Evolutionary conservation across 2,797 vertebrate species (phyloP).

Genomic region (Neosilurus hyrtlii): DNA sequence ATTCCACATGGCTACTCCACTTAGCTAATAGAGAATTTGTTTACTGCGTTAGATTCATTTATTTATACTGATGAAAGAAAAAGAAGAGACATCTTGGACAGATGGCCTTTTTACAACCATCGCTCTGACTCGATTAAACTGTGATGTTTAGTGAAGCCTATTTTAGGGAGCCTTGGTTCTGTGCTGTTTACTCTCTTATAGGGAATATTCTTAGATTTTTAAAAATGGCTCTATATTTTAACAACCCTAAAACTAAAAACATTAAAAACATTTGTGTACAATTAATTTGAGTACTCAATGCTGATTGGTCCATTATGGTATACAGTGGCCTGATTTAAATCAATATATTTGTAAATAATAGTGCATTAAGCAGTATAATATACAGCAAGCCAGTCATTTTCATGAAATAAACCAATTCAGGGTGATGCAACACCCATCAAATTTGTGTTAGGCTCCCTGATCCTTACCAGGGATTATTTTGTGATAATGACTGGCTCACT

Average conservation of each 20-base stretch:
- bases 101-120: not conserved
- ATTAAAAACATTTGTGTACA: not conserved
- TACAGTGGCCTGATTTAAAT: no score
- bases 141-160: not conserved
- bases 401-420: no score
- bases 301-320: no score
- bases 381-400: no score
- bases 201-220: not conserved
- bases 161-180: not conserved
- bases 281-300: no score
- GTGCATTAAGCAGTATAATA: no score
- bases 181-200: not conserved
- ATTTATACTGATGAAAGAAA: not conserved
- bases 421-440: no score
- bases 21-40: slow-evolving; percentile 1
- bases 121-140: not conserved
- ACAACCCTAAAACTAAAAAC: not conserved
- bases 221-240: not conserved
- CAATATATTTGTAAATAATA: no score
- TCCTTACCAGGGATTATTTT: no score
- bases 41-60: not conserved
- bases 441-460: no score
- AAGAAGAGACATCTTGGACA: not conserved
- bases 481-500: no score
- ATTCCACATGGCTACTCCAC: not conserved